Base-by-base conservation (phyloP, 1,140 invertebrate species). In the Papilio polyxenes region DNA sequence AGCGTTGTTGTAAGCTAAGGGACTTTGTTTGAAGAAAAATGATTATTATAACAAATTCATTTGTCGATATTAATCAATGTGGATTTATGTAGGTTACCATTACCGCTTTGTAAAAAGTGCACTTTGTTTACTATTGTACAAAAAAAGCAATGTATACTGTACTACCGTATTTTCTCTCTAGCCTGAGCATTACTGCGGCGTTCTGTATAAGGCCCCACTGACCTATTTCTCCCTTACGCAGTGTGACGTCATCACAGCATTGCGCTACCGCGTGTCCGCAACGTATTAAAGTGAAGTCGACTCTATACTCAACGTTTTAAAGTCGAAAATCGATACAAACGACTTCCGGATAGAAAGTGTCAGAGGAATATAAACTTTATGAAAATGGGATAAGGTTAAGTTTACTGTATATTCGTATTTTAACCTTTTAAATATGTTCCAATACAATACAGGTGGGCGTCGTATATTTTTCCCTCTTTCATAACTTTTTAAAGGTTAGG, bases 201-300 rank as follows among this genome's bases (percentile, higher is more conserved):
- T 31, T 53, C 48, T 51, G 20, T 77, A 53, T 53, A 53, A 77
- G 23, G 75, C 48, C 88, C 89, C 69, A 87, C 82, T 90, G 87
- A 89, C 89, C 89, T 75, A 90, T 84, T 85, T 90, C 76, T 49
- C 51, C 51, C 84, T 82, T 90, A 90, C 89, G 89, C 89, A 90
- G 89, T 90, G 84, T 87, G 87, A 89, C 88, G 88, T 89, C 87
- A 89, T 81, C 75, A 83, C 87, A 83, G 87, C 89, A 90, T 51
- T 90, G 89, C 89, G 89, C 88, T 89, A 87, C 80, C 37, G 65
- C 62, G 49, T 40, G 56, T 17, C 37, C n/a, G 49, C 75, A 31
- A 11, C 15, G 8, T 9, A 13, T 13, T 84, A 87, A 76, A 76
- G 72, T 49, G 83, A 87, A 87, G 69, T 65, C 49, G 56, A 75